Evolutionary conservation across 2,888 invertebrate genomes (phyloP), one percentile per base, ranked within the genome.

Genomic region (Synergus gifuensis): DNA sequence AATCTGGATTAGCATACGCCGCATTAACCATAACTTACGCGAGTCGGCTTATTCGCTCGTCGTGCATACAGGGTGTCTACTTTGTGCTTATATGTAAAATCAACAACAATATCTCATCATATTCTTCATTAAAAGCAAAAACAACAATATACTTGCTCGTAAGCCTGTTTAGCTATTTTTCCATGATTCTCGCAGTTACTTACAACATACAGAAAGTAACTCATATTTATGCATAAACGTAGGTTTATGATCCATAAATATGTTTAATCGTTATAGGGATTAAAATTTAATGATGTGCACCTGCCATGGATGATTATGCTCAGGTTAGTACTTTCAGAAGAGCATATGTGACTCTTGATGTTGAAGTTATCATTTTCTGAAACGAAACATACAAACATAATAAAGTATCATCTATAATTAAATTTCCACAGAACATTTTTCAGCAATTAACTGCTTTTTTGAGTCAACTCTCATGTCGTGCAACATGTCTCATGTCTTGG

Each of bases 1-100:
- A 90, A 91, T 90, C 88, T 86, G 89, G 88, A 91, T 90, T 91
- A 90, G 90, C 90, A 91, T 91, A 89, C 87, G 85, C 83, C 83
- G 87, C 85, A 87, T 88, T 89, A 88, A 87, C 86, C 88, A 87
- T 88, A 88, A 88, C 85, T 88, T 88, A 89, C 83, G 77, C 79
- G 80, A 84, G 83, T 82, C 81, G 73, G 78, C 79, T 81, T 76
- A 79, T 82, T 80, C 78, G 78, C 78, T 69, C 67, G 73, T 73
- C 73, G 83, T 77, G 78, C 76, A 76, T 76, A 77, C 67, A 64
- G 40, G 22, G 18, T 46, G 46, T 44, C n/a, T 67, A 67, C 67
- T 67, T 22, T 46, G 22, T 46, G 16, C 42, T 66, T 66, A 11
- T 44, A 46, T 67, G 67, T 67, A 46, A 67, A 67, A 67, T 44